Evolutionary conservation across 2,113 vertebrate species (phyloP).

Genomic region (Leptobrachium ailaonicum): DNA sequence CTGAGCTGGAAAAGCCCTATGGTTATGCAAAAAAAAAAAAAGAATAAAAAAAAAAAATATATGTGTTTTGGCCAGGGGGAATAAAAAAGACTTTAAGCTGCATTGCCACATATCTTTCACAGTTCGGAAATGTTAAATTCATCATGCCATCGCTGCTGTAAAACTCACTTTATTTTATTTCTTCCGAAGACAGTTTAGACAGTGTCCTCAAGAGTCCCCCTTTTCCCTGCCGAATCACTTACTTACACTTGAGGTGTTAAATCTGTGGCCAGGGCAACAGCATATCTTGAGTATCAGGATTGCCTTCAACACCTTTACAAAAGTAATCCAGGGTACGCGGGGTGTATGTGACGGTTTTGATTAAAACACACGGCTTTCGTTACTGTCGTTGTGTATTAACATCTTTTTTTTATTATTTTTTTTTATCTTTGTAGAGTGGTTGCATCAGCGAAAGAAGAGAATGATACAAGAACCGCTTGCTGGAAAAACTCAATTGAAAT

Average conservation of each 20-base stretch:
- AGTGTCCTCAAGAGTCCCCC: conserved; percentile 40
- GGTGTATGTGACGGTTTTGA: conserved; percentile 16
- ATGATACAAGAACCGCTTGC: conserved; percentile 57
- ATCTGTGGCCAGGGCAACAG: conserved; percentile 5
- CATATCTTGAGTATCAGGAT: conserved; percentile 14
- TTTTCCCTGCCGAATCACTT: conserved; percentile 21
- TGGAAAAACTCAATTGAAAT: conserved; percentile 62
- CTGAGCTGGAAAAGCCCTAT: conserved; percentile 10
- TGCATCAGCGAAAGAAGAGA: conserved; percentile 50
- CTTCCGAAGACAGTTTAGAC: conserved; percentile 7
- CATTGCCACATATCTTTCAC: conserved; percentile 29
- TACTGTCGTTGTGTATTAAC: conserved; percentile 47
- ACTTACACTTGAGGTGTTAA: conserved; percentile 29
- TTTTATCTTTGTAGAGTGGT: conserved; percentile 50
- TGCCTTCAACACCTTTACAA: conserved; percentile 26
- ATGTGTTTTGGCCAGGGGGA: conserved; percentile 32
- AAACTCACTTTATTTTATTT: conserved; percentile 37
- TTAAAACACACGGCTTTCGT: conserved; percentile 23
- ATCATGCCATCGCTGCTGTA: conserved; percentile 24
- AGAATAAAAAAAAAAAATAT: not conserved
- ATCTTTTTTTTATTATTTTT: conserved; percentile 42
- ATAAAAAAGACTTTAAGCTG: conserved; percentile 5
- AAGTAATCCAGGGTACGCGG: conserved; percentile 38
- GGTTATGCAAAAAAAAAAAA: conserved; percentile 1
- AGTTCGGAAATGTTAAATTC: conserved; percentile 27